Conservation (phyloP, 2,113 vertebrate species). For the Heloderma charlesbogerti region DNA sequence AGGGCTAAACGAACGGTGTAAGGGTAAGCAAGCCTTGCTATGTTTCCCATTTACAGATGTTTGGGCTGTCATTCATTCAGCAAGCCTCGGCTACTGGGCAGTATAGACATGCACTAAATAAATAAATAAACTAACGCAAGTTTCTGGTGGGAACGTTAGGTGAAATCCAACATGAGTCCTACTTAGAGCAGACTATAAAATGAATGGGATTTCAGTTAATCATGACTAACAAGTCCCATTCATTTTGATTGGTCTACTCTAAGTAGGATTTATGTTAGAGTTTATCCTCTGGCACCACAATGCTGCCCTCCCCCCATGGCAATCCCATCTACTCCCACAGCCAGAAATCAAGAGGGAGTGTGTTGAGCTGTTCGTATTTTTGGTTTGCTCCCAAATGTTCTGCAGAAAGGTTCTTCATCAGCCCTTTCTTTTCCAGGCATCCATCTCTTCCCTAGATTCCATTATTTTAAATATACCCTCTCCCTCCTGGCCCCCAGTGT, state of each 20-base stretch:
- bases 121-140: no score
- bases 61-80: background rate
- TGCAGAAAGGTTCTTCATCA: background rate
- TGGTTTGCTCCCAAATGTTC: background rate
- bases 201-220: no score
- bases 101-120: no score
- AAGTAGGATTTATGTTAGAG: no score
- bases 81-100: no score
- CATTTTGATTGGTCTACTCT: no score
- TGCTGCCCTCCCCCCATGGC: background rate
- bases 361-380: background rate
- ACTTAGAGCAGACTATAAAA: no score
- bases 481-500: background rate
- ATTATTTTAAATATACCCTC: background rate
- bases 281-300: no score
- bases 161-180: no score
- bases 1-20: background rate
- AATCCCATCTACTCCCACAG: background rate
- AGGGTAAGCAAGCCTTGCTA: background rate
- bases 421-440: background rate
- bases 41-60: background rate
- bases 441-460: background rate
- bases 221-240: no score
- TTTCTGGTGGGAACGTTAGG: background rate
- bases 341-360: background rate